Percentiles rank a stretch among this genome's conserved stretches.
phyloP scores from a whole-genome alignment of 2,113 vertebrate genomes.

The Hyla sarda region DNA sequence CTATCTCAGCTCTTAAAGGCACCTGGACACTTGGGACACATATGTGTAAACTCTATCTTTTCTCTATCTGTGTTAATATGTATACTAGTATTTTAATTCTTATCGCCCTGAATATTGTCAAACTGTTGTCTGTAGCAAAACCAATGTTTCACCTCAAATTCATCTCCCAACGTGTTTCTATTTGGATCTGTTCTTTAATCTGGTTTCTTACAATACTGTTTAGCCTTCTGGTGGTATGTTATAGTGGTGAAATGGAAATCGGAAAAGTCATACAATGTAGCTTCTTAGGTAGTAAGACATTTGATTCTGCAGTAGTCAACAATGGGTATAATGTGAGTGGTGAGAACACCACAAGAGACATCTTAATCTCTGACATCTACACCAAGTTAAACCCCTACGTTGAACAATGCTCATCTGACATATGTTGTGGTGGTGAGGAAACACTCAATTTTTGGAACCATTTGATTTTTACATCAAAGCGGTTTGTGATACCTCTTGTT shows the following conservation, averaged over 20 bases:
- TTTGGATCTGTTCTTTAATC: neutral
- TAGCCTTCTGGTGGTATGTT: neutral
- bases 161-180: too few species aligned
- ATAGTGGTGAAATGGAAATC: neutral
- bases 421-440: slow-evolving; percentile 1
- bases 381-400: neutral
- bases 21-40: neutral
- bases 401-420: neutral
- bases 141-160: too few species aligned
- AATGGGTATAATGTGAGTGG: too few species aligned
- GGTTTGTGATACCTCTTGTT: neutral
- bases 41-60: slow-evolving; percentile 8
- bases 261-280: neutral
- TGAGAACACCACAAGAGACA: too few species aligned
- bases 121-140: too few species aligned
- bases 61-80: neutral
- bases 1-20: neutral
- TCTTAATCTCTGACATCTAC: neutral
- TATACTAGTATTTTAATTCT: slow-evolving; percentile 29
- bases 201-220: neutral
- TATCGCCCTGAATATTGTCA: slow-evolving; percentile 18
- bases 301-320: too few species aligned
- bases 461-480: neutral
- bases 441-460: neutral
- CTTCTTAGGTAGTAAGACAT: neutral